phyloP scores from a whole-genome alignment of 2,113 vertebrate species.

The Excalfactoria chinensis region DNA sequence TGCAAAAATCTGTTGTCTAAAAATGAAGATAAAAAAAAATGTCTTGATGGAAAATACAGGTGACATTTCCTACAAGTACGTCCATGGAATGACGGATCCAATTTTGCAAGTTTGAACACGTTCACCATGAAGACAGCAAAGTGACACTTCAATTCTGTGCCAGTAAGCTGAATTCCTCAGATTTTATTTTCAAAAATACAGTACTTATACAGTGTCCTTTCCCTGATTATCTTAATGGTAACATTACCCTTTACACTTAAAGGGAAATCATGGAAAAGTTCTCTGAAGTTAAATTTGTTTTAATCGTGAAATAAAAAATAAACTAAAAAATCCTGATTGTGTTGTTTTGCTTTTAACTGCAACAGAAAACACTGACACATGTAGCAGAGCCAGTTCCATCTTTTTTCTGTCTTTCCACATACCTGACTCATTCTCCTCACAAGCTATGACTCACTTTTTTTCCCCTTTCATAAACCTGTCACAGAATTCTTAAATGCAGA shows the following conservation, averaged over 20 bases:
- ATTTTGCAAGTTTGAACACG: neutral
- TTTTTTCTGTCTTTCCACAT: neutral
- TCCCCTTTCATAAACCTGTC: neutral
- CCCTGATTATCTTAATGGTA: neutral
- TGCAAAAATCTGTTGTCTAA: constrained; percentile 91
- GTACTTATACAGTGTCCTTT: neutral
- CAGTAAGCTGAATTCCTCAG: neutral
- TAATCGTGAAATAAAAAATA: neutral
- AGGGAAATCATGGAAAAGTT: neutral
- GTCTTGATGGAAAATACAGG: neutral
- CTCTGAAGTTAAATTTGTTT: neutral
- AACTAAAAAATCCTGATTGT: neutral
- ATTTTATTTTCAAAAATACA: neutral
- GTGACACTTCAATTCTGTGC: neutral
- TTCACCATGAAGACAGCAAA: neutral
- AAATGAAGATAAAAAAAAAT: neutral
- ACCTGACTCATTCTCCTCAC: neutral
- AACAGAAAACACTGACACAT: neutral
- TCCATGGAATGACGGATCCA: neutral
- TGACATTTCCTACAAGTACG: neutral
- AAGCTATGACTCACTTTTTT: neutral
- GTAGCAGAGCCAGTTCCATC: neutral
- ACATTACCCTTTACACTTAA: neutral
- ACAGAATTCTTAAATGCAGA: neutral
- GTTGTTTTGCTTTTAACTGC: neutral